phyloP scores from a whole-genome alignment of 2,113 vertebrate genomes.

The Istiophorus platypterus region DNA sequence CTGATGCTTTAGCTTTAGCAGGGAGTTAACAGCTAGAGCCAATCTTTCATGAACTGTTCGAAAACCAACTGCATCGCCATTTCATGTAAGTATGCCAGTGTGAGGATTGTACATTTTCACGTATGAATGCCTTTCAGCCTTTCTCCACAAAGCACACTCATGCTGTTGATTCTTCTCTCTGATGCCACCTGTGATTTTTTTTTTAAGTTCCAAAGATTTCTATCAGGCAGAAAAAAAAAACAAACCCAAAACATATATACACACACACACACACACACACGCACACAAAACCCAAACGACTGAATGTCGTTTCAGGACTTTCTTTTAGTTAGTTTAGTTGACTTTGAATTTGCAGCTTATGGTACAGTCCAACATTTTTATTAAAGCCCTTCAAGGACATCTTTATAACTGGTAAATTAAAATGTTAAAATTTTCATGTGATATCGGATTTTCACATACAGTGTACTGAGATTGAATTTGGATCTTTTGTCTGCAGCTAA shows the following conservation, averaged over 20 bases:
- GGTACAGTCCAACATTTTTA: background rate
- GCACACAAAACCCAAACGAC: too few species aligned
- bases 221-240: too few species aligned
- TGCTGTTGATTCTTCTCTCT: background rate
- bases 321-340: background rate
- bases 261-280: too few species aligned
- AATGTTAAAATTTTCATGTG: background rate
- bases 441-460: background rate
- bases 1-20: background rate
- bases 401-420: background rate
- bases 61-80: background rate
- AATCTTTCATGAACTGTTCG: conserved; percentile 19
- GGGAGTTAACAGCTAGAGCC: background rate
- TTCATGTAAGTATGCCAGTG: background rate
- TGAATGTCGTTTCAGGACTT: background rate
- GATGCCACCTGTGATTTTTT: background rate
- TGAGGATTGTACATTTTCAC: background rate
- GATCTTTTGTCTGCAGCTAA: background rate
- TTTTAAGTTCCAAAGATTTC: background rate
- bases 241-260: too few species aligned
- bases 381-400: background rate
- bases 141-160: conserved; percentile 12
- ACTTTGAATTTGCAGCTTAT: background rate
- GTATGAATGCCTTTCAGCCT: conserved; percentile 6
- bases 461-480: background rate